These are phyloP conservation scores for Meteorus colon DNA, from an alignment of 2,888 invertebrate genomes.

Conservation along the genomic window DNA sequence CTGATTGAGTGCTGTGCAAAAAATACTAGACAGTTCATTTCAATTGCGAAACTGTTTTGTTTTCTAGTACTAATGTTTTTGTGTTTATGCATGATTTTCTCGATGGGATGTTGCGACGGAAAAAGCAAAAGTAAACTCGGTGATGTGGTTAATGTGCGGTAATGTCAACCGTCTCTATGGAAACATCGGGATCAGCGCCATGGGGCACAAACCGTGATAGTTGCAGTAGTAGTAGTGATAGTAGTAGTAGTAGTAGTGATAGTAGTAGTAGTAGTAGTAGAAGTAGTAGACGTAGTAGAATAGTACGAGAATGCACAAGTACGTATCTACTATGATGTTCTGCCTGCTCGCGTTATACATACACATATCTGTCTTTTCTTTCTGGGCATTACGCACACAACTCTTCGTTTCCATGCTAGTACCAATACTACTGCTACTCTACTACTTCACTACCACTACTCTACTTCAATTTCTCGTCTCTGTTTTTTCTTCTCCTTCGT, in stretches of 20 bases:
- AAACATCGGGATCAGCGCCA: constrained; percentile 43
- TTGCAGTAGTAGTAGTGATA: constrained; percentile 15
- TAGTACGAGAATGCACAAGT: constrained; percentile 20
- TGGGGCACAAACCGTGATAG: constrained; percentile 27
- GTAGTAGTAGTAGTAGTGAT: too few relatives aligned
- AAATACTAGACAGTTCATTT: not conserved
- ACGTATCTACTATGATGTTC: constrained; percentile 7
- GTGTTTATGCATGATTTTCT: not conserved
- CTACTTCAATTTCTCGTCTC: constrained; percentile 27
- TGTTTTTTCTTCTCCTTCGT: constrained; percentile 22
- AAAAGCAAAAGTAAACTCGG: constrained; percentile 21
- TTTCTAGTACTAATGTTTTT: not conserved
- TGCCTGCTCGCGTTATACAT: not conserved
- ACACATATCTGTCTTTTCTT: not conserved
- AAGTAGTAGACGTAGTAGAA: not conserved
- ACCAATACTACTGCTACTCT: not conserved
- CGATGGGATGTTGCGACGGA: not conserved
- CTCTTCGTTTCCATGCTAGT: constrained; percentile 2
- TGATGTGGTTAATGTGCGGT: constrained; percentile 28
- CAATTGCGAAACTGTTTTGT: not conserved
- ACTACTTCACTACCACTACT: not conserved
- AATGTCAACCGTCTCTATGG: constrained; percentile 43
- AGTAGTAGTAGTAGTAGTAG: not conserved
- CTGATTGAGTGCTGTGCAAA: too few relatives aligned
- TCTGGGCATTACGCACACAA: not conserved